Percentiles rank a stretch among this genome's conserved stretches.
Evolutionary conservation across 1,140 invertebrate genomes (phyloP).

Genomic region (Drosophila truncata): DNA sequence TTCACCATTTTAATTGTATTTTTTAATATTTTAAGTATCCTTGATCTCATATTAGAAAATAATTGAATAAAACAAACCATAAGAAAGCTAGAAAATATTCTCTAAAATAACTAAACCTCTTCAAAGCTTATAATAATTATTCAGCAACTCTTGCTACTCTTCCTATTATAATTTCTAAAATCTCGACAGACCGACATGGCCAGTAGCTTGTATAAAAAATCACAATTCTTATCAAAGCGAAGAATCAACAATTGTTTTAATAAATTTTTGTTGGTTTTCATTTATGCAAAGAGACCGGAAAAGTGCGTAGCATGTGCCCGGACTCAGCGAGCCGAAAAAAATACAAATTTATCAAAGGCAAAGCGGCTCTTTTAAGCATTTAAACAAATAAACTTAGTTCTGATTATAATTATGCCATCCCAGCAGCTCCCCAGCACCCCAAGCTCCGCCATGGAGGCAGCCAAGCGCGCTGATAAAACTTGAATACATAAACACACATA

Average conservation of each 20-base stretch:
- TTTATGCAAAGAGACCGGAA: slow-evolving; percentile 27
- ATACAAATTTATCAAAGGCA: slow-evolving; percentile 18
- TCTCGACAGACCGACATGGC: not conserved
- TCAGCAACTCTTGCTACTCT: not conserved
- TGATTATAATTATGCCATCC: slow-evolving; percentile 50
- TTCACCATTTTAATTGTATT: not conserved
- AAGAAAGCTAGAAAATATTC: too few relatives aligned
- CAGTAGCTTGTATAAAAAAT: not conserved
- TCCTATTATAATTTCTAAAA: not conserved
- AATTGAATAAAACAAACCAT: too few relatives aligned
- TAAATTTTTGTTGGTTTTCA: slow-evolving; percentile 3
- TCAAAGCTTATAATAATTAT: too few relatives aligned
- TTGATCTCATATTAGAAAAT: not conserved
- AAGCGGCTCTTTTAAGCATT: slow-evolving; percentile 54
- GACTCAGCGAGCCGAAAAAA: slow-evolving; percentile 1
- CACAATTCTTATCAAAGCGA: slow-evolving; percentile 31
- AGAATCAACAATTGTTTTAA: slow-evolving; percentile 45
- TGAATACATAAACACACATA: slow-evolving; percentile 22
- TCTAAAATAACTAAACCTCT: too few relatives aligned
- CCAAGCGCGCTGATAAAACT: slow-evolving; percentile 61
- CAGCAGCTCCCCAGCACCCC: not conserved
- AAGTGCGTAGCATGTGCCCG: slow-evolving; percentile 33
- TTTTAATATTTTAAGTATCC: too few relatives aligned
- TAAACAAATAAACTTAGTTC: slow-evolving; percentile 55
- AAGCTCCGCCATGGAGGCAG: slow-evolving; percentile 2